phyloP scores from a whole-genome alignment of 2,888 invertebrate genomes.

The Netelia melanura region DNA sequence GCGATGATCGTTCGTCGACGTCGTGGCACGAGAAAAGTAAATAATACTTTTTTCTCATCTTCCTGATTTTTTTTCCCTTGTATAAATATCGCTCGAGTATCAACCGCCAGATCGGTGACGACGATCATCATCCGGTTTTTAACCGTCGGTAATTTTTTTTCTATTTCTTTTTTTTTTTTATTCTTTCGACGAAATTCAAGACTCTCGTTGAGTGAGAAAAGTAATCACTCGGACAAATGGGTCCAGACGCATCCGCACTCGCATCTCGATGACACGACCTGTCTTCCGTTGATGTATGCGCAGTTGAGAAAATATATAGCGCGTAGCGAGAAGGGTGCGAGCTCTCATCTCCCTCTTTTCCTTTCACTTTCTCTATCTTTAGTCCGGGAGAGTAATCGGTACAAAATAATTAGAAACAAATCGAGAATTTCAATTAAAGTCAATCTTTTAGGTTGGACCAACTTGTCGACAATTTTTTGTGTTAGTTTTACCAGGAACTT shows the following conservation, averaged over 20 bases:
- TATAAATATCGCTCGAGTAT: slow-evolving; percentile 52
- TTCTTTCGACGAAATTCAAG: slow-evolving; percentile 29
- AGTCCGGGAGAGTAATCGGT: too few species aligned
- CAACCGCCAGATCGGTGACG: slow-evolving; percentile 18
- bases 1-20: slow-evolving; percentile 63
- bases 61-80: slow-evolving; percentile 48
- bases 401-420: too few species aligned
- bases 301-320: slow-evolving; percentile 65
- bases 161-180: neutral
- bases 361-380: too few species aligned
- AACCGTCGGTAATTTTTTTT: slow-evolving; percentile 37
- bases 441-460: too few species aligned
- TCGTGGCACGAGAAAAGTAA: slow-evolving; percentile 22
- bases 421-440: too few species aligned
- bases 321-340: slow-evolving; percentile 19
- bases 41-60: slow-evolving; percentile 47
- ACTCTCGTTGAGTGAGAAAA: slow-evolving; percentile 59
- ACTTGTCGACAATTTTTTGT: too few species aligned
- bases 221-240: slow-evolving; percentile 57
- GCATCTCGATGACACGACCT: slow-evolving; percentile 54
- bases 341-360: neutral
- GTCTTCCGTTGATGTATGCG: slow-evolving; percentile 54
- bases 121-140: slow-evolving; percentile 43
- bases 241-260: slow-evolving; percentile 41
- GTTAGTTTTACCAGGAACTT: too few species aligned